Conservation (phyloP, 2,888 invertebrate species). For the Syritta pipiens region DNA sequence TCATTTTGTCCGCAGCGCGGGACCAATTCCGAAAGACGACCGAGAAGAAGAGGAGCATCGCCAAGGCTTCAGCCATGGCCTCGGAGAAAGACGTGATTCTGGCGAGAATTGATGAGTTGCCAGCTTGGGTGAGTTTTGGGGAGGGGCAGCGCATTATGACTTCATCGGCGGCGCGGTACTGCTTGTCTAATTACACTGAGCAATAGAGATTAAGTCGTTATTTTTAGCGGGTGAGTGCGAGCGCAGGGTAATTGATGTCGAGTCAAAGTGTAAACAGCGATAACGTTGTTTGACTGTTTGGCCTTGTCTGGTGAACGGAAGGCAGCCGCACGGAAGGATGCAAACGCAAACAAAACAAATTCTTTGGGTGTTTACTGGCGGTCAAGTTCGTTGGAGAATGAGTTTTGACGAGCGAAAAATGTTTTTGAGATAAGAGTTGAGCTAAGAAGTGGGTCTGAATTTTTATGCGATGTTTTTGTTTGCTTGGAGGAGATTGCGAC, state of each 20-base stretch:
- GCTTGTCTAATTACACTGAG: conserved; percentile 7
- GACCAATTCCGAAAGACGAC: conserved; percentile 89
- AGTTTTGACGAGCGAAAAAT: too few species aligned
- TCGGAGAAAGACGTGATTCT: conserved; percentile 93
- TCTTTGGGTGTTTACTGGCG: too few species aligned
- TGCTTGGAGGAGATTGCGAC: too few species aligned
- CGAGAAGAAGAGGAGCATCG: conserved; percentile 86
- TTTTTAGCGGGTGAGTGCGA: conserved; percentile 18
- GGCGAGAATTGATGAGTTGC: conserved; percentile 92
- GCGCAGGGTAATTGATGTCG: neutral
- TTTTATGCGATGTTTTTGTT: too few species aligned
- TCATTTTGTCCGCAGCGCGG: conserved; percentile 88
- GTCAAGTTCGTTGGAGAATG: too few species aligned
- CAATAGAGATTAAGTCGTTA: conserved; percentile 17
- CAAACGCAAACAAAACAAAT: too few species aligned
- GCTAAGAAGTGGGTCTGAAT: too few species aligned
- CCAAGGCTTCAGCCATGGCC: conserved; percentile 87
- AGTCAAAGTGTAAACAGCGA: neutral
- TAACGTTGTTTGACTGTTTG: conserved; percentile 5
- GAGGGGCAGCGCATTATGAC: too few species aligned
- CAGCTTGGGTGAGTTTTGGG: conserved; percentile 89
- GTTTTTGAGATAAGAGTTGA: too few species aligned
- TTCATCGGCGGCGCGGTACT: neutral
- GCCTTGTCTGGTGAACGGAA: too few species aligned
- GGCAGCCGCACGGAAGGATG: neutral